Base-by-base conservation (phyloP, 2,888 invertebrate genomes). In the Amphipyra berbera region DNA sequence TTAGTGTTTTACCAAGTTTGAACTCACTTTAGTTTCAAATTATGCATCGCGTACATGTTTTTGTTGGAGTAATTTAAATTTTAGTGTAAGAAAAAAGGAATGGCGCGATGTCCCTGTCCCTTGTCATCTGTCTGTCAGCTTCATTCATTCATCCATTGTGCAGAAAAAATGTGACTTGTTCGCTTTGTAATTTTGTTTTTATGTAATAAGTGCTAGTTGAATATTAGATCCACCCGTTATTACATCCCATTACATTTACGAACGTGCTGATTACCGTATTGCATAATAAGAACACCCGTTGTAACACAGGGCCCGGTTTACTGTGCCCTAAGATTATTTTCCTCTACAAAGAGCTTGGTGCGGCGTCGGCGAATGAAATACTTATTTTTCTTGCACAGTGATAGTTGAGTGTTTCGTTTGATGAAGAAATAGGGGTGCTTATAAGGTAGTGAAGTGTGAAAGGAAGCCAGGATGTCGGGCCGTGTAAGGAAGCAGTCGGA, bases 401-500 rank as follows among this genome's bases (percentile, higher is more conserved):
- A 77, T 84, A 76, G 76, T 84, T 83, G 73, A 72, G 78, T 84
- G 80, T 82, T 76, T 63, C 71, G 77, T 79, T 81, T 79, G 82
- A 79, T 84, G 81, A 78, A 77, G 72, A 77, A 78, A 70, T 82
- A 83, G 73, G 69, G 66, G 68, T 74, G 62, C 49, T 83, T 84
- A 79, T 82, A 72, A 78, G 70, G 61, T 76, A 82, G 82, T 76
- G 82, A 68, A 75, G 81, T 82, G 76, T 69, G 72, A 68, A 75
- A 73, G 76, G 75, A 76, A 71, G 77, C 57, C 62, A 90, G 86
- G 79, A 96, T 96, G 96, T 96, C 96, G 86, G 94, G 95, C 81
- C 95, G 96, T 81, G 95, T 96, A 79, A 95, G 96, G 81, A 96
- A 96, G 92, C 96, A 96, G 85, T 96, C 96, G 63, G 96, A 97